These are phyloP conservation scores for Tiaroga cobitis DNA, from an alignment of 2,797 vertebrate genomes.

Conservation along the genomic window DNA sequence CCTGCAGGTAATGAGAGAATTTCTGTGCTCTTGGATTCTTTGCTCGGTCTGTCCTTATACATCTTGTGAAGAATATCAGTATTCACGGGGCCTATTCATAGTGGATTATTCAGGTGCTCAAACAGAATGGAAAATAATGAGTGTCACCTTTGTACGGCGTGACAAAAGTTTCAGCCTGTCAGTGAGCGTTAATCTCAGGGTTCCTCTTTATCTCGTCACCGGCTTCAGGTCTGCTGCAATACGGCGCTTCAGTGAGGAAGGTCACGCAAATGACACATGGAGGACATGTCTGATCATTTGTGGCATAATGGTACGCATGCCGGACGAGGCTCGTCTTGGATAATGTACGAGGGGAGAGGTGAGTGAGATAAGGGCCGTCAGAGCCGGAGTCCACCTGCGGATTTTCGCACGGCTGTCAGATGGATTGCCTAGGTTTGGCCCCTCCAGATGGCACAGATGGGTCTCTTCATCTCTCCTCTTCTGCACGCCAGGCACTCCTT, in stretches of 20 bases:
- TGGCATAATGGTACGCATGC: conserved; percentile 32
- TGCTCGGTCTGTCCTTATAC: conserved; percentile 10
- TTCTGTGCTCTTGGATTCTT: conserved; percentile 21
- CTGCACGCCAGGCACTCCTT: conserved; percentile 43
- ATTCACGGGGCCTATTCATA: conserved; percentile 62
- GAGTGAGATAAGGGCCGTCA: conserved; percentile 47
- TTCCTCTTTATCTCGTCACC: conserved; percentile 57
- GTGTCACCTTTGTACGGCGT: conserved; percentile 50
- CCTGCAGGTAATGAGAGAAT: conserved; percentile 20
- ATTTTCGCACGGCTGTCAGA: conserved; percentile 40
- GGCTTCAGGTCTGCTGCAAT: conserved; percentile 26
- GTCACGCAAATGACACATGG: conserved; percentile 47
- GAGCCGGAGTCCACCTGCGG: conserved; percentile 29
- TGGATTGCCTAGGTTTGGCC: conserved; percentile 36
- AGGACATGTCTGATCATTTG: conserved; percentile 54
- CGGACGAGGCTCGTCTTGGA: not conserved
- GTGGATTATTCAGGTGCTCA: conserved; percentile 69
- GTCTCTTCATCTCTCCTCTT: conserved; percentile 26
- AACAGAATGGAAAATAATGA: conserved; percentile 61
- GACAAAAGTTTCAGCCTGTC: conserved; percentile 69
- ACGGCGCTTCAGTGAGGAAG: conserved; percentile 33
- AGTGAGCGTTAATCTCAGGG: conserved; percentile 65
- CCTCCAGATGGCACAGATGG: conserved; percentile 52
- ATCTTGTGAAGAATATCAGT: conserved; percentile 59
- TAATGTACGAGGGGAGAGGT: conserved; percentile 35